These are phyloP conservation scores for Rissa tridactyla DNA, from an alignment of 2,113 vertebrate genomes.

Conservation along the genomic window DNA sequence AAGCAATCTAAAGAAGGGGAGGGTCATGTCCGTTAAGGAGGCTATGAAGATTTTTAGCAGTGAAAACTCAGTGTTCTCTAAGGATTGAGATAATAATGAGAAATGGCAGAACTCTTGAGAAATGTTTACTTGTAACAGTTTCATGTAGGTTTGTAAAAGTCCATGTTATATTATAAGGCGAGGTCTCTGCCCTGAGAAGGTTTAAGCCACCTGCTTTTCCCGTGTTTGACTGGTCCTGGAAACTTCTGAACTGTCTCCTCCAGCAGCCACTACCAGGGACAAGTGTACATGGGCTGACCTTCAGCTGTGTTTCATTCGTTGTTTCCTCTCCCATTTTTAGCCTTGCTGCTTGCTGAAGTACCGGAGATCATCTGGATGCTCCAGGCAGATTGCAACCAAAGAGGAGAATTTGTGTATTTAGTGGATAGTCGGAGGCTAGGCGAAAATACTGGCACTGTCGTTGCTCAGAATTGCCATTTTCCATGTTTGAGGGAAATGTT, in stretches of 20 bases:
- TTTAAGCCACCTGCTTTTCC: not conserved
- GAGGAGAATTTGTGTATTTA: not conserved
- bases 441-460: accelerated
- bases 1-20: not conserved
- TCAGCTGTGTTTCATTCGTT: not conserved
- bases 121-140: not conserved
- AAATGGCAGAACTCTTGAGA: not conserved
- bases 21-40: not conserved
- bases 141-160: not conserved
- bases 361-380: not conserved
- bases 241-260: not conserved
- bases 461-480: not conserved
- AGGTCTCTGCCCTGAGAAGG: not conserved
- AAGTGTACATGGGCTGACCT: not conserved
- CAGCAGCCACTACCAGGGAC: not conserved
- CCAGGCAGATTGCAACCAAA: not conserved
- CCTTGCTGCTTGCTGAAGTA: not conserved
- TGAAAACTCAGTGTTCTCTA: not conserved
- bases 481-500: not conserved
- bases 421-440: not conserved
- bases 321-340: not conserved
- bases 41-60: not conserved
- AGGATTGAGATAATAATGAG: not conserved
- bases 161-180: not conserved
- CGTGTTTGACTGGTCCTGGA: not conserved